A percentile compares a stretch with the other conserved stretches of the same genome.
phyloP scores from a whole-genome alignment of 2,797 vertebrate species.

The Leptodactylus fallax region DNA sequence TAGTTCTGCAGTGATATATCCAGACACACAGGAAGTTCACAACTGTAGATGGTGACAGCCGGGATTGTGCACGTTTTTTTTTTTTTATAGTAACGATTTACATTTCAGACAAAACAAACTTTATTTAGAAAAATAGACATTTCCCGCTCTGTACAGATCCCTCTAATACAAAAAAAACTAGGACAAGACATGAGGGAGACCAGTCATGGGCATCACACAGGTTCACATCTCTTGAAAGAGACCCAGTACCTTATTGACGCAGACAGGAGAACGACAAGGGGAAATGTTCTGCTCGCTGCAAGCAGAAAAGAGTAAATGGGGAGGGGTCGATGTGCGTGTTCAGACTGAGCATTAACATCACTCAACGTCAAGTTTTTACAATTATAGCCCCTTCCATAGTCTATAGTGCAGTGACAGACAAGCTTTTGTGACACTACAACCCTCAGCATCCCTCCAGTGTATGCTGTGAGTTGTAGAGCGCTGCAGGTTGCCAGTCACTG shows the following conservation, averaged over 20 bases:
- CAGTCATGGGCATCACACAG: conserved; percentile 1
- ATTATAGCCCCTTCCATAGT: background rate
- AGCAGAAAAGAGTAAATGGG: background rate
- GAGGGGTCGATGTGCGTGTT: background rate
- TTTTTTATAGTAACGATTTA: background rate
- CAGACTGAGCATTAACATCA: background rate
- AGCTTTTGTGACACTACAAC: background rate
- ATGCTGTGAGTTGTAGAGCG: background rate
- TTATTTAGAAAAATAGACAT: conserved; percentile 66
- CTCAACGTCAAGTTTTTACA: background rate
- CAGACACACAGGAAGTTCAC: background rate
- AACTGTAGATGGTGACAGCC: background rate
- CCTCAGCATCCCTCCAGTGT: background rate
- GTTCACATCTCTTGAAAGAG: background rate
- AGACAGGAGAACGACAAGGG: background rate
- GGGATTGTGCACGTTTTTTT: background rate
- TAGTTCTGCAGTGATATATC: no score
- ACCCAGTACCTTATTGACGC: background rate
- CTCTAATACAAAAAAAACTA: conserved; percentile 50
- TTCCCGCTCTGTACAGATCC: conserved; percentile 63
- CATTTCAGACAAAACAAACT: conserved; percentile 19
- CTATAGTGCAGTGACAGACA: background rate
- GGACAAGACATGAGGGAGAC: conserved; percentile 25
- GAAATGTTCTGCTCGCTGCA: background rate
- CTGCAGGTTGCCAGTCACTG: background rate